Evolutionary conservation across 1,140 invertebrate genomes (phyloP).

Genomic region (Notospermus geniculatus): DNA sequence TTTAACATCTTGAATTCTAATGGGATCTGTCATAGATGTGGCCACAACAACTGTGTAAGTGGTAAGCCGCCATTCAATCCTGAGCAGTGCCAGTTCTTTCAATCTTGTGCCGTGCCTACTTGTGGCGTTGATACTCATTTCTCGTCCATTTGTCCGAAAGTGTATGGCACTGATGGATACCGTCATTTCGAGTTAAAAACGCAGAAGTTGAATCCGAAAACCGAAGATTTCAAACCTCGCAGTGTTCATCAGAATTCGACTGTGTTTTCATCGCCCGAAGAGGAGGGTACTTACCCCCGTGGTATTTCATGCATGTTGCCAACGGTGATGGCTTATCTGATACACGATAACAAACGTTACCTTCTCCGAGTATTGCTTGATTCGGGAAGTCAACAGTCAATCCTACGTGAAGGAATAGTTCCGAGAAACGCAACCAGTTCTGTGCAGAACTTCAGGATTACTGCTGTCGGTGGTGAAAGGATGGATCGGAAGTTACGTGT

Average conservation of each 20-base stretch:
- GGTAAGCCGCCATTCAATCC: neutral
- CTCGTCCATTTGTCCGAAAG: constrained; percentile 1
- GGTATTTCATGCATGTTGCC: neutral
- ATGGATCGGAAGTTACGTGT: neutral
- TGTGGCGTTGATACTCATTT: constrained; percentile 5
- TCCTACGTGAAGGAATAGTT: constrained; percentile 3
- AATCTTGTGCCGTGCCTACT: neutral
- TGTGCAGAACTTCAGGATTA: constrained; percentile 1
- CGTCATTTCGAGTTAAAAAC: constrained; percentile 4
- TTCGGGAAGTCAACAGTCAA: neutral
- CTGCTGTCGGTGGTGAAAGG: neutral
- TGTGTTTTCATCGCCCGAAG: neutral
- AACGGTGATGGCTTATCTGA: constrained; percentile 1
- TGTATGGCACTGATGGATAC: constrained; percentile 5
- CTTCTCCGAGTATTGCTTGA: neutral
- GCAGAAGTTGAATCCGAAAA: neutral
- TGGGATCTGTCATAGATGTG: constrained; percentile 7
- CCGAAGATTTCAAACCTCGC: constrained; percentile 5
- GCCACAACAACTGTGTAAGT: constrained; percentile 2
- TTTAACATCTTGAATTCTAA: constrained; percentile 3
- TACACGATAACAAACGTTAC: neutral
- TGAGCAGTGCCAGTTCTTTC: constrained; percentile 1
- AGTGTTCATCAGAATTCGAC: neutral
- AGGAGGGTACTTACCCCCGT: neutral
- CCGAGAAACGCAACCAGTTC: neutral